phyloP scores from a whole-genome alignment of 1,140 invertebrate species.

The Brachionus paranguensis region DNA sequence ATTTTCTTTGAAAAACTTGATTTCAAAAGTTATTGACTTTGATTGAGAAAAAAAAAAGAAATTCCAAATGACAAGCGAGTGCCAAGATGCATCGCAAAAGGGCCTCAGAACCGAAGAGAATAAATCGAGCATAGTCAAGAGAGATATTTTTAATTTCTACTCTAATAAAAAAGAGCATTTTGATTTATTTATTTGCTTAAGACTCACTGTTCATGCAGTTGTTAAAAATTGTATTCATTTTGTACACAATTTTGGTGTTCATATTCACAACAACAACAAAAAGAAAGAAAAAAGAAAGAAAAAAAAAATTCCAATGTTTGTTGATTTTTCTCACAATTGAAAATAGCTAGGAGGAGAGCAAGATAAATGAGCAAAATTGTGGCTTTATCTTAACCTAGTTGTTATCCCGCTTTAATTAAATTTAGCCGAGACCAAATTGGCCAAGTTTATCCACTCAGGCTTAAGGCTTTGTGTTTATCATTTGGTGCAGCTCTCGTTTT shows the following conservation, averaged over 20 bases:
- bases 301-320: neutral
- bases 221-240: neutral
- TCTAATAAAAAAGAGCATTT: neutral
- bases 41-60: neutral
- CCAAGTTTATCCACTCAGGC: neutral
- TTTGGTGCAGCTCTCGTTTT: neutral
- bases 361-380: neutral
- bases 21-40: neutral
- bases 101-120: neutral
- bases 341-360: neutral
- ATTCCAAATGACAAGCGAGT: neutral
- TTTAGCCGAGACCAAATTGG: neutral
- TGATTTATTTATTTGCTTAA: neutral
- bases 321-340: neutral
- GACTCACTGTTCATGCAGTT: neutral
- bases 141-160: neutral
- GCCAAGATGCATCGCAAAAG: neutral
- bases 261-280: neutral
- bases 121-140: neutral
- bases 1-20: neutral
- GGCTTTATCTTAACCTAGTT: neutral
- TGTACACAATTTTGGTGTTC: neutral
- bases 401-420: neutral
- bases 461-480: neutral
- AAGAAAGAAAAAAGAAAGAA: too few relatives aligned